Evolutionary conservation across 2,797 vertebrate genomes (phyloP), one percentile per base, ranked within the genome.

Genomic region (Syngnathus acus): DNA sequence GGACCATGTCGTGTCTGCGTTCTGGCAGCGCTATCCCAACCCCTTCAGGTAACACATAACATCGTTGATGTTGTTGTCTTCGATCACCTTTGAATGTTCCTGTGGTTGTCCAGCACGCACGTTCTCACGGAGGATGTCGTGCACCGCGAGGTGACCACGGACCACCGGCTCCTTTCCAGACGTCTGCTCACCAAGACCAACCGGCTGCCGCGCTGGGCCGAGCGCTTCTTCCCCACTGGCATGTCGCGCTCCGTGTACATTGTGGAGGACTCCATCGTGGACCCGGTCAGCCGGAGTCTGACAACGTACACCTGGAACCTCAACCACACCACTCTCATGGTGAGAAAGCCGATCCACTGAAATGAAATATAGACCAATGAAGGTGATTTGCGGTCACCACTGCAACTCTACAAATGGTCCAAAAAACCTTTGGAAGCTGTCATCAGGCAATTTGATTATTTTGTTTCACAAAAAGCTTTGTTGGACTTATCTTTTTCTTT

Each of bases 291-390:
- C 84, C 92, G 89, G 82, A 94, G 89, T 78, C 85, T 99, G 86
- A 98, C 93, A 74, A 98, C 94, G 0, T 94, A 94, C 81, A 98
- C 94, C 75, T 95, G 95, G 94, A 99, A 99, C 86, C 92, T 99
- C 78, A 99, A 98, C 85, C 96, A 99, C 13, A 93, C 91, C 0
- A 93, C 92, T 59, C 88, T 99, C 69, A 96, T 98, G 97, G 97
- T 98, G 83, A 88, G 87, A 57, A 37, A 16, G 6, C 5, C 13
- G 26, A 32, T 3, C 26, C 26, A 32, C 26, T 32, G 26, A 40
- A 40, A 40, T 40, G 9, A 40, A 50, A 16, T 54, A n/a, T 4
- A 54, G 51, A 54, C 51, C 53, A 55, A 4, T 26, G 17, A 23
- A 39, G 32, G 57, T 38, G 57, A 39, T 59, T 17, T 39, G 53